A percentile compares a stretch with the other conserved stretches of the same genome.
phyloP scores from a whole-genome alignment of 1,140 invertebrate genomes.

The Antheraea mylitta region DNA sequence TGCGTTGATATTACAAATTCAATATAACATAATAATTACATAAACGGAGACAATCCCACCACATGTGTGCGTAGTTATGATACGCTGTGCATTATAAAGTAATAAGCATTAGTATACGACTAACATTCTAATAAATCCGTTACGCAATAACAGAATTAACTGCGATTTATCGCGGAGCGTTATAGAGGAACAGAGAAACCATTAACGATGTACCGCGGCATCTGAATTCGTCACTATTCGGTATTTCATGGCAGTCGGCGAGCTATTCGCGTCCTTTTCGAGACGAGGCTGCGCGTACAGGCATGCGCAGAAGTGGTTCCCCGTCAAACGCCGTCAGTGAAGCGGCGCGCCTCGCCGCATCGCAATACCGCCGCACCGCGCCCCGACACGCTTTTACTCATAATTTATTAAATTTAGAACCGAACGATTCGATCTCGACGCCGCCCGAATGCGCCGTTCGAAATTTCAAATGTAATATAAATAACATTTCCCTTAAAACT shows the following conservation, averaged over 20 bases:
- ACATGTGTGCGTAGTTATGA: background rate
- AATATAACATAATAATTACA: too few relatives aligned
- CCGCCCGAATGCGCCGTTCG: background rate
- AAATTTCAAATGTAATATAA: background rate
- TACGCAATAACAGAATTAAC: conserved; percentile 64
- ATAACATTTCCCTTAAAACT: background rate
- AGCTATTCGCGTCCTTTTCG: conserved; percentile 42
- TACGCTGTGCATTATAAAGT: background rate
- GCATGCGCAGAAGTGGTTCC: conserved; percentile 54
- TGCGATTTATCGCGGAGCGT: conserved; percentile 60
- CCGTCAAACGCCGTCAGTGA: conserved; percentile 56
- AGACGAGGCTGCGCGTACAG: conserved; percentile 54
- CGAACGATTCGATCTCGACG: background rate
- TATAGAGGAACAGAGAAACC: conserved; percentile 35
- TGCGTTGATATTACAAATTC: too few relatives aligned
- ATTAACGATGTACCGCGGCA: conserved; percentile 53
- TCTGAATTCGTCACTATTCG: conserved; percentile 38
- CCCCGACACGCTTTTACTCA: background rate
- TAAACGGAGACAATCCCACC: background rate
- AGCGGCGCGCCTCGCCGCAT: conserved; percentile 50
- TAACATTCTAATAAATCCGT: conserved; percentile 35
- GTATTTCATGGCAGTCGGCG: conserved; percentile 38
- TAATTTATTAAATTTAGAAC: background rate
- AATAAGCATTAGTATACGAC: conserved; percentile 19
- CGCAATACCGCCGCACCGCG: conserved; percentile 41